Evolutionary conservation across 2,888 invertebrate genomes (phyloP), one percentile per base, ranked within the genome.

Genomic region (Tetanocera ferruginea): DNA sequence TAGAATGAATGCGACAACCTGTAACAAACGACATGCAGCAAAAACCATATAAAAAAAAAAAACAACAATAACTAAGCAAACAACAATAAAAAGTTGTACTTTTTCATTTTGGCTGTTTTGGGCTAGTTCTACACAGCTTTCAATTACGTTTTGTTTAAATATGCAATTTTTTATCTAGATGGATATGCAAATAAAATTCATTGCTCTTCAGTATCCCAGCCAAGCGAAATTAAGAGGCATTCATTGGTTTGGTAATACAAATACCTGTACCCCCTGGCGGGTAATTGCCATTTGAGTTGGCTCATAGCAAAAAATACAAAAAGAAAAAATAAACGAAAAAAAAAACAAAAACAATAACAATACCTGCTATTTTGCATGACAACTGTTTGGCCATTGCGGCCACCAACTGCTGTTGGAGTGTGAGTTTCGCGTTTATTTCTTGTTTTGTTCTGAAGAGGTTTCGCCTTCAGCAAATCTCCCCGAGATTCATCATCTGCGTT

Each of bases 151-250:
- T 25, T 23, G 51, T 28, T 51, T 23, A 51, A 49, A 28, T 69
- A 51, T 51, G 28, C 51, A 31, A 14, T 64, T 64, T 64, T 64
- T 64, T 64, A 64, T 64, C 64, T 49, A 51, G 49, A 25, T 69
- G 11, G 69, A 28, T 69, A 69, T 69, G 69, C 69, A 69, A 69
- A 69, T 51, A 25, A 51, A 69, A 69, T 69, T 69, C 69, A 69
- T 69, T 51, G 69, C 51, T 5, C 19, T 23, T 9, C 5, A 28
- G 11, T 5, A 3, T 28, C 28, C 28, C 43, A 43, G 4, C 11
- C 5, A 17, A 28, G 60, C 28, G 17, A 0, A 60, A 55, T 19
- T 9, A 28, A 60, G 14, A 9, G 17, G 28, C 60, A 28, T 28
- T 28, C 25, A 17, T 60, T 28, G 28, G 28, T 28, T 28, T 28